Evolutionary conservation across 2,888 invertebrate species (phyloP).

Genomic region (Dromius quadrimaculatus): DNA sequence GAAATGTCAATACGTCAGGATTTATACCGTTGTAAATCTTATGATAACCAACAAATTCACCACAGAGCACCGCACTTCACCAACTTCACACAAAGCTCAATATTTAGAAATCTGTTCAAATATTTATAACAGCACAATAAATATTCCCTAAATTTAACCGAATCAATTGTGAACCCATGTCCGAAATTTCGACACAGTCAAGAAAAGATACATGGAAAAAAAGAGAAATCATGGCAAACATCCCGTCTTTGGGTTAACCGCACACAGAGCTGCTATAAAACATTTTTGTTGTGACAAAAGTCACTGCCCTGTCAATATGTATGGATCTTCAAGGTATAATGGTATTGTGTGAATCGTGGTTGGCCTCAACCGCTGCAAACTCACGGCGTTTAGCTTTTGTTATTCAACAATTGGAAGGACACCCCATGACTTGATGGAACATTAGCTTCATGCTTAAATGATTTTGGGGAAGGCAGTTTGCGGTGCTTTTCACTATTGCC

Average conservation of each 20-base stretch:
- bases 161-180: constrained; percentile 35
- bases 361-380: constrained; percentile 10
- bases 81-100: constrained; percentile 14
- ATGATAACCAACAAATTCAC: constrained; percentile 10
- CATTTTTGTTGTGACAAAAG: constrained; percentile 46
- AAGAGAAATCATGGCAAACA: neutral
- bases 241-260: constrained; percentile 13
- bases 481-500: constrained; percentile 19
- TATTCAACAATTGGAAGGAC: constrained; percentile 36
- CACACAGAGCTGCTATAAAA: constrained; percentile 21
- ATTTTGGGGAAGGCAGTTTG: constrained; percentile 25
- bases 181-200: constrained; percentile 20
- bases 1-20: constrained; percentile 16
- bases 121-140: constrained; percentile 41
- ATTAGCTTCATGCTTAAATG: constrained; percentile 45
- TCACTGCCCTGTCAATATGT: constrained; percentile 38
- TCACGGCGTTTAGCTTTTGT: constrained; percentile 42
- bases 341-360: constrained; percentile 17
- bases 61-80: neutral
- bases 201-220: neutral
- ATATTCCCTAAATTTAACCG: constrained; percentile 13
- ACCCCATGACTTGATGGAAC: constrained; percentile 34
- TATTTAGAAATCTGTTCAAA: constrained; percentile 34
- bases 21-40: constrained; percentile 23
- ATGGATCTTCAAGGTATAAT: constrained; percentile 24